These are phyloP conservation scores for Nasonovia ribisnigri DNA, from an alignment of 2,888 invertebrate genomes.

Conservation along the genomic window DNA sequence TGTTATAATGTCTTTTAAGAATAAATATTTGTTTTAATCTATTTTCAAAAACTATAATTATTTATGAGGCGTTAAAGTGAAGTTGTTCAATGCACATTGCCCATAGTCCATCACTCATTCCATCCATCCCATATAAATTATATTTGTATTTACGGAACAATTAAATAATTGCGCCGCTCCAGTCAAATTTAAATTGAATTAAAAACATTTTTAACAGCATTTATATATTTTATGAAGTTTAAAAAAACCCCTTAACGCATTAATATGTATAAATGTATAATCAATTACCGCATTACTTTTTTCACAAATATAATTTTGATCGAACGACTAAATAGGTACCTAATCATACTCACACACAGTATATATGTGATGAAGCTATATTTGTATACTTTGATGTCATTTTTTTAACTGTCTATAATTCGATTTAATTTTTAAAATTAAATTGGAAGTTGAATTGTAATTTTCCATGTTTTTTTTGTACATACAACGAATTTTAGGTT, in stretches of 20 bases:
- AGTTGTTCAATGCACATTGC: background rate
- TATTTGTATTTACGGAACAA: background rate
- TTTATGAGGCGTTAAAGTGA: background rate
- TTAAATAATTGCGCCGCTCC: background rate
- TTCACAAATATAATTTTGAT: background rate
- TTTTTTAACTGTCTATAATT: background rate
- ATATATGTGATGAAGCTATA: background rate
- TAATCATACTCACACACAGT: background rate
- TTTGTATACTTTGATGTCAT: background rate
- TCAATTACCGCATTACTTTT: background rate
- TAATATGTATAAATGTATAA: background rate
- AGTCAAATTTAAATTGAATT: background rate
- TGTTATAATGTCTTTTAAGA: background rate
- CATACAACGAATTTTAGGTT: background rate
- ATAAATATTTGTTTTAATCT: background rate
- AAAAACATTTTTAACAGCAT: background rate
- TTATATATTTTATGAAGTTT: background rate
- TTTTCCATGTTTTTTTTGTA: background rate
- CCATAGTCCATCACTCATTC: background rate
- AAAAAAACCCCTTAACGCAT: background rate
- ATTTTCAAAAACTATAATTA: background rate
- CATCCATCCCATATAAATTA: background rate
- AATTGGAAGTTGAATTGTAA: background rate
- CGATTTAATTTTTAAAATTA: background rate
- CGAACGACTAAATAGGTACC: background rate